Base-by-base conservation (phyloP, 2,888 invertebrate species). In the Dioctria rufipes region DNA sequence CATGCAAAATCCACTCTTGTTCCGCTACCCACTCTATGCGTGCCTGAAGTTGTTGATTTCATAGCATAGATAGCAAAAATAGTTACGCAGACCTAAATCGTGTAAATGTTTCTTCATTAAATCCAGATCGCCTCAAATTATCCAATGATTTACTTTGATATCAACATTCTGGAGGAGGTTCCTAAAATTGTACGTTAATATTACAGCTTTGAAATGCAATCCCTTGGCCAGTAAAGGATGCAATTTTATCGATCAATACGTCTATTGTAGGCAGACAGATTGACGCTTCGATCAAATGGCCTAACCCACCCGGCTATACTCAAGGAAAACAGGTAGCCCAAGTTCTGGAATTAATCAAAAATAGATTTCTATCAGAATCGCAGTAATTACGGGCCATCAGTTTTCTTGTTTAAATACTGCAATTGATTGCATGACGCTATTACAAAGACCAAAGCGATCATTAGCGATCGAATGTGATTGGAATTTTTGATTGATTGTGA, bases 401-500 rank as follows among this genome's bases (percentile, higher is more conserved):
- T 67, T 25, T 67, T 43, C 67, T 67, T 67, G 67, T 67, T 67
- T 67, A 67, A 67, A 67, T 67, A 67, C 67, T 42, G 49, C 67
- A 67, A 67, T 67, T 67, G 67, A 67, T 67, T 67, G 67, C 46
- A 5, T n/a, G 67, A 46, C 46, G 67, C 49, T 13, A 25, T 25
- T 25, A 37, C 49, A 49, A 67, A 67, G 46, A 67, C 43, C 67
- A 67, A 67, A 43, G 46, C 46, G 67, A 67, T 67, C 49, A 67
- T 67, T 67, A 67, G 11, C 46, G 67, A 49, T 46, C 49, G 49
- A 51, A 46, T 67, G 67, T 67, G 67, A 67, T 67, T 67, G 67
- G 67, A 67, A 67, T 67, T 67, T 67, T 67, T 67, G 67, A 67
- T 67, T 67, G 67, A 67, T 67, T 67, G 49, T 46, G 25, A 67